phyloP scores from a whole-genome alignment of 2,888 invertebrate genomes.

The Monochamus alternatus region DNA sequence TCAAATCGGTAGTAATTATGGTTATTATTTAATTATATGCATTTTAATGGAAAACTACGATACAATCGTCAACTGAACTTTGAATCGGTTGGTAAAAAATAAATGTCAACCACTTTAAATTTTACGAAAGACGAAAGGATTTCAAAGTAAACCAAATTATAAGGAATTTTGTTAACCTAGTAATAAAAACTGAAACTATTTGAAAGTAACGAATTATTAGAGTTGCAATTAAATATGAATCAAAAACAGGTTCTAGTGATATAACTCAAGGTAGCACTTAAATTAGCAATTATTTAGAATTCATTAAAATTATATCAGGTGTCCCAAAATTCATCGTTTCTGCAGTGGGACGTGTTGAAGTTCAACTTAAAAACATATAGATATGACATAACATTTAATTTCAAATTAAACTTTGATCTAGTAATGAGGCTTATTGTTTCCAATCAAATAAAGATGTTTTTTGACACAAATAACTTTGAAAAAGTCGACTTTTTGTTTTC shows the following conservation, averaged over 20 bases:
- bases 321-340: too few relatives aligned
- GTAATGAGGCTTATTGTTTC: too few relatives aligned
- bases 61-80: not conserved
- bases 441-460: too few relatives aligned
- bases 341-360: too few relatives aligned
- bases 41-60: not conserved
- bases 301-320: too few relatives aligned
- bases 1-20: conserved; percentile 1
- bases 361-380: too few relatives aligned
- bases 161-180: not conserved
- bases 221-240: not conserved
- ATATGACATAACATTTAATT: too few relatives aligned
- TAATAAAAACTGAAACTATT: not conserved
- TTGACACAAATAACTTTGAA: too few relatives aligned
- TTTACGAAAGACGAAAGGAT: not conserved
- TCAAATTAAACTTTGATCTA: too few relatives aligned
- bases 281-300: not conserved
- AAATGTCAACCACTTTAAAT: not conserved
- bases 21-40: not conserved
- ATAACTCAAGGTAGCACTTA: not conserved
- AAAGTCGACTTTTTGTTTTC: too few relatives aligned
- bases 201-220: too few relatives aligned
- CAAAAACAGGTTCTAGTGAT: not conserved
- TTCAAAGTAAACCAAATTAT: not conserved
- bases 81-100: not conserved